phyloP scores from a whole-genome alignment of 2,113 vertebrate genomes.

The Neotragus moschatus region DNA sequence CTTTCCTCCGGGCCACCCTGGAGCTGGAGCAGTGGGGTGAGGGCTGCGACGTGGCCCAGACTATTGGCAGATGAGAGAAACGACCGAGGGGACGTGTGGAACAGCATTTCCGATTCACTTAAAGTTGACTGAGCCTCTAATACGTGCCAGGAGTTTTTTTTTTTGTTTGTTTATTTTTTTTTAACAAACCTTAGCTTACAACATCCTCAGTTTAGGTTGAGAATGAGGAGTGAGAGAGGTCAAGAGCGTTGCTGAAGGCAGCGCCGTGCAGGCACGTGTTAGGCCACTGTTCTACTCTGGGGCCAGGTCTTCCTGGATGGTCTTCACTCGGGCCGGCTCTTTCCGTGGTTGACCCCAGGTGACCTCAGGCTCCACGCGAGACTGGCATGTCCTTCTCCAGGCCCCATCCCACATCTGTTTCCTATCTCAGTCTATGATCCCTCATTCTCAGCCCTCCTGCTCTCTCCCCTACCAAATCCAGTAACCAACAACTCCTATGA shows the following conservation, averaged over 20 bases:
- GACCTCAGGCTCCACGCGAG: neutral
- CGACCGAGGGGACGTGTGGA: neutral
- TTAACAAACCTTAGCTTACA: neutral
- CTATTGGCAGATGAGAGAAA: neutral
- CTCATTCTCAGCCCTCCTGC: neutral
- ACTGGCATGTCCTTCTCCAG: neutral
- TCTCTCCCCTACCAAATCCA: too few relatives aligned
- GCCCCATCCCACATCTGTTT: neutral
- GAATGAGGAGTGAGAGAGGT: neutral
- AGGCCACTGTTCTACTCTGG: neutral
- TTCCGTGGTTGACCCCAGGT: too few relatives aligned
- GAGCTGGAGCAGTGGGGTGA: neutral
- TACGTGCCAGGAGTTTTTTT: neutral
- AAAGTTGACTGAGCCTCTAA: neutral
- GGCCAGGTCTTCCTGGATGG: neutral
- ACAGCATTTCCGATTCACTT: neutral
- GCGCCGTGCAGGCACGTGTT: accelerated
- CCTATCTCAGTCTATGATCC: neutral
- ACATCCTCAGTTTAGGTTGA: neutral
- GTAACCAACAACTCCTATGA: neutral
- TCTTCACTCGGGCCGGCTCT: too few relatives aligned
- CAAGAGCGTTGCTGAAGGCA: neutral
- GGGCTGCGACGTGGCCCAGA: neutral
- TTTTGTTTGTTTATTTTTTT: neutral
- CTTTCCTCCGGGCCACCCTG: neutral